These are phyloP conservation scores for Drymonia ruficornis DNA, from an alignment of 2,888 invertebrate genomes.

Conservation along the genomic window DNA sequence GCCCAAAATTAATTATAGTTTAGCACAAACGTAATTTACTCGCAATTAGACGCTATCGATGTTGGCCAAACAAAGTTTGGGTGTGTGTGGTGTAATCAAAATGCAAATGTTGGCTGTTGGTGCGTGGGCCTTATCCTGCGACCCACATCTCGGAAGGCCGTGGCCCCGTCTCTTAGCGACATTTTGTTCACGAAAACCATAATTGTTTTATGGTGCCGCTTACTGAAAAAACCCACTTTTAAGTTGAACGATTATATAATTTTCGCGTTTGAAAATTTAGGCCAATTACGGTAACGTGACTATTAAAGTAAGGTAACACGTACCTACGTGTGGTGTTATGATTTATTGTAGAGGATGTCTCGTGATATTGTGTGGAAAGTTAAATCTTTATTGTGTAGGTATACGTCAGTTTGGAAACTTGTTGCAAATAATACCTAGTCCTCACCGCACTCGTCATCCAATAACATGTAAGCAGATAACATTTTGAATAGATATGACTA, in stretches of 20 bases:
- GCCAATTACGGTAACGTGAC: conserved; percentile 4
- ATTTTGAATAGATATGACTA: too few species aligned
- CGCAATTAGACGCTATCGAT: conserved; percentile 70
- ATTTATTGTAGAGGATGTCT: not conserved
- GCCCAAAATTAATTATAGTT: conserved; percentile 40
- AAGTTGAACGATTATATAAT: conserved; percentile 26
- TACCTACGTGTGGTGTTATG: not conserved
- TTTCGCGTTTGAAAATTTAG: conserved; percentile 25
- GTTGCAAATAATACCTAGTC: too few species aligned
- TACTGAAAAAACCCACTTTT: not conserved
- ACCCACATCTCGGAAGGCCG: conserved; percentile 81
- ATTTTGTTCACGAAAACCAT: conserved; percentile 41
- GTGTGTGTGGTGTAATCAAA: conserved; percentile 67
- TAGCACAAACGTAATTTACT: conserved; percentile 58
- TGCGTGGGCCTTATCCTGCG: conserved; percentile 75
- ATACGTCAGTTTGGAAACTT: too few species aligned
- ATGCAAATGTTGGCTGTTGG: conserved; percentile 70
- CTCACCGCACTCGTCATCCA: too few species aligned
- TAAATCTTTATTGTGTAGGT: too few species aligned
- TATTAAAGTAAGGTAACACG: not conserved
- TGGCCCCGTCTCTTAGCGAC: conserved; percentile 59
- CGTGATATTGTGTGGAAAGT: too few species aligned
- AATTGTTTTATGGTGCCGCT: conserved; percentile 28
- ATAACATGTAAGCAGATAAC: too few species aligned
- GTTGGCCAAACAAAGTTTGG: conserved; percentile 48